Conservation (phyloP, 1,140 invertebrate genomes). For the Aphelinus atriplicis region DNA sequence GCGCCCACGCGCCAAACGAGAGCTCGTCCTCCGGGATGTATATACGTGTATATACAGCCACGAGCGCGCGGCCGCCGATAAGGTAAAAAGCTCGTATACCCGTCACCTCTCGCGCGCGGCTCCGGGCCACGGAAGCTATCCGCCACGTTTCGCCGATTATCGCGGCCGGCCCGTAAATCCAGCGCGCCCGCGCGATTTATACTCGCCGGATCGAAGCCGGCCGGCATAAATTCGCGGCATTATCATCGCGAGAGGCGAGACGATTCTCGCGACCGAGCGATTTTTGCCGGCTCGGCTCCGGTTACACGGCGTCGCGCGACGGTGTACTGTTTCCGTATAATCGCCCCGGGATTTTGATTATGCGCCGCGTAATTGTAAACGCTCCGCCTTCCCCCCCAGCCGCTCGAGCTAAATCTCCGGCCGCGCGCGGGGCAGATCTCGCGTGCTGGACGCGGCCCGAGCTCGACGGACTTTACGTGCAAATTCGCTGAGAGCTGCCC, state of each 20-base stretch:
- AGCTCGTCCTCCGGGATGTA: no score
- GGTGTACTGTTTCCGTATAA: not conserved
- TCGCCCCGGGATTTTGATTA: conserved; percentile 9
- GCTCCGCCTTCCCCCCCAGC: not conserved
- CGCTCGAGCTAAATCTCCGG: conserved; percentile 4
- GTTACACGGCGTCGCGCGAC: not conserved
- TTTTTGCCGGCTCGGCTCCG: conserved; percentile 18
- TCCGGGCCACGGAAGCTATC: no score
- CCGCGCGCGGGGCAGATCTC: no score
- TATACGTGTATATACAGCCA: no score
- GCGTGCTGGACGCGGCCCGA: no score
- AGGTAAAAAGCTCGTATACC: no score
- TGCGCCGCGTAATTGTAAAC: conserved; percentile 17
- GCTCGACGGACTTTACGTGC: no score
- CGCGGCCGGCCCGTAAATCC: no score
- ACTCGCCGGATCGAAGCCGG: not conserved
- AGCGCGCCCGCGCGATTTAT: not conserved
- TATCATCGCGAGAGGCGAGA: conserved; percentile 12
- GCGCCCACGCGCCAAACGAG: no score
- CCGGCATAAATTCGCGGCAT: conserved; percentile 31
- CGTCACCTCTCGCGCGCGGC: not conserved
- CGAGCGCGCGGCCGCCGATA: no score
- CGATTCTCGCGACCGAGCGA: not conserved
- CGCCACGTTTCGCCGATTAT: no score
- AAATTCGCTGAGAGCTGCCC: no score